These are phyloP conservation scores for Herpailurus yagouaroundi DNA, from an alignment of 2,113 vertebrate genomes.

Conservation along the genomic window DNA sequence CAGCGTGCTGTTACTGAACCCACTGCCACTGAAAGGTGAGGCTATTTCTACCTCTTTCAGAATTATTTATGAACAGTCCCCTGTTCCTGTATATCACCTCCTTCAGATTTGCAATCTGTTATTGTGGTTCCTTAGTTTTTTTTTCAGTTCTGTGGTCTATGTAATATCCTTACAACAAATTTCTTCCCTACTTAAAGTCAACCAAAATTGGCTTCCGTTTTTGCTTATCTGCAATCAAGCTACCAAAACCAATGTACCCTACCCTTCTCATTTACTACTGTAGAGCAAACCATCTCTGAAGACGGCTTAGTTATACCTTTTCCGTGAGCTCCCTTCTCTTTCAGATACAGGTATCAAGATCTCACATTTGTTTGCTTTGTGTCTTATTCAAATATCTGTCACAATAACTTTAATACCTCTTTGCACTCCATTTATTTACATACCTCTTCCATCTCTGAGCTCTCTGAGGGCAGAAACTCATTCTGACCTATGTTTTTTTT, in stretches of 20 bases:
- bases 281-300: background rate
- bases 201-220: background rate
- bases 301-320: background rate
- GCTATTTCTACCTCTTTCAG: background rate
- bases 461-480: background rate
- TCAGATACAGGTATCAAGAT: background rate
- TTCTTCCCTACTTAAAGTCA: background rate
- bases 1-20: background rate
- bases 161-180: background rate
- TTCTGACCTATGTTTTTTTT: background rate
- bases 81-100: fast-evolving
- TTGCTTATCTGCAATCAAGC: background rate
- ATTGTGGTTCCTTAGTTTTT: background rate
- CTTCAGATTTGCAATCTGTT: background rate
- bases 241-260: background rate
- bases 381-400: background rate
- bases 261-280: background rate
- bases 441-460: background rate
- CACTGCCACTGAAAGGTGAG: background rate
- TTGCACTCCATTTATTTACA: background rate
- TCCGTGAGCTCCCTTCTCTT: background rate
- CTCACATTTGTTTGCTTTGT: background rate
- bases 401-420: background rate
- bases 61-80: background rate
- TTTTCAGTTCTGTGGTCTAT: background rate